Percentiles rank a stretch among this genome's conserved stretches.
Evolutionary conservation across 2,888 invertebrate genomes (phyloP).

Genomic region (Dynastes hyllus): DNA sequence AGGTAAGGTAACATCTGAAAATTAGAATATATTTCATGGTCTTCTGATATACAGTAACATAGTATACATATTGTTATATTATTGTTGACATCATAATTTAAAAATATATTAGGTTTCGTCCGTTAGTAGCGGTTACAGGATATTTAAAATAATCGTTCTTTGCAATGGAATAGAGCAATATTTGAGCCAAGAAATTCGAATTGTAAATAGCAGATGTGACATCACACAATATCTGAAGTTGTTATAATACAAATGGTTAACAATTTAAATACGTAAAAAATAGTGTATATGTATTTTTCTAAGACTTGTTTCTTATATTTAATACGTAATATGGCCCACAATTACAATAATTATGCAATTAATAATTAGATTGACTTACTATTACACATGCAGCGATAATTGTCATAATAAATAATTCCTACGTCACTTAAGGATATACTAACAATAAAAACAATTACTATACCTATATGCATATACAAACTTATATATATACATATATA

Average conservation of each 20-base stretch:
- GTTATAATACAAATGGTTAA: neutral
- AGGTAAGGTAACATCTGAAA: constrained; percentile 1
- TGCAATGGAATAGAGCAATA: neutral
- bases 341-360: neutral
- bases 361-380: neutral
- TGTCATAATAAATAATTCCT: neutral
- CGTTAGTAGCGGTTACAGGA: neutral
- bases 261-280: neutral
- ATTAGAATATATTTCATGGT: neutral
- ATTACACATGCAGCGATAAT: constrained; percentile 6
- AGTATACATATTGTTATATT: neutral
- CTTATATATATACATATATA: neutral
- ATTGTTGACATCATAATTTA: neutral
- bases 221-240: neutral
- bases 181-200: neutral
- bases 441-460: neutral
- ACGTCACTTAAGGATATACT: neutral
- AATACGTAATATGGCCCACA: neutral
- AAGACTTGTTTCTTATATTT: neutral
- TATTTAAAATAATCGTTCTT: neutral
- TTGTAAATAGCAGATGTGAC: neutral
- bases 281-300: neutral
- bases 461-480: neutral
- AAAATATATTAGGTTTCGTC: neutral
- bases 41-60: neutral